Percentiles rank a stretch among this genome's conserved stretches.
Conservation (phyloP, 1,140 invertebrate species). For the Macrocentrus cingulum region DNA sequence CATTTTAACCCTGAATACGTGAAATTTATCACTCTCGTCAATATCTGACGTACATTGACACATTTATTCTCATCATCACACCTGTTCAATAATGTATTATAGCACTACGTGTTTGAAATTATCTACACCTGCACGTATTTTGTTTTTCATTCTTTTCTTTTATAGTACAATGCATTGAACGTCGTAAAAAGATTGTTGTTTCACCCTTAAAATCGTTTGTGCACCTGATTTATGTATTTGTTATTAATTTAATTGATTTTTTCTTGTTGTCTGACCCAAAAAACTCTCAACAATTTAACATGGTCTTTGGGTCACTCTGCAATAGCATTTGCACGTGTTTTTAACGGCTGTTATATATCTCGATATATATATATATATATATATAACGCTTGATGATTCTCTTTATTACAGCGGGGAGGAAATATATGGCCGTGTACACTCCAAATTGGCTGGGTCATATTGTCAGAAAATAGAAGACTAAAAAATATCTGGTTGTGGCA, state of each 20-base stretch:
- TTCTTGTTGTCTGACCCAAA: conserved; percentile 53
- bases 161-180: conserved; percentile 27
- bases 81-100: conserved; percentile 37
- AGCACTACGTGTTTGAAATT: conserved; percentile 49
- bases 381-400: too few species aligned
- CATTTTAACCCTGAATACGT: not conserved
- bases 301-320: conserved; percentile 45
- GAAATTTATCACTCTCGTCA: not conserved
- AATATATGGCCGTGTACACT: too few species aligned
- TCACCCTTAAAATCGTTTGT: conserved; percentile 16
- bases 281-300: conserved; percentile 58
- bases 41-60: conserved; percentile 7
- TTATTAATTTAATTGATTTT: conserved; percentile 34
- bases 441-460: too few species aligned
- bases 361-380: too few species aligned
- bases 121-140: too few species aligned
- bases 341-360: not conserved
- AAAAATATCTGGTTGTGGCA: too few species aligned
- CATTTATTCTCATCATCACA: conserved; percentile 26
- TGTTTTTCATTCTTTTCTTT: too few species aligned
- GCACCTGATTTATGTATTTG: conserved; percentile 31
- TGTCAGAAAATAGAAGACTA: too few species aligned
- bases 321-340: not conserved
- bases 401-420: too few species aligned
- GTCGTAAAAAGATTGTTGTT: conserved; percentile 52